Evolutionary conservation across 37 sponge, comb jelly and placozoan genomes (phyloP).

Genomic region (Cladorhizidae sp.): DNA sequence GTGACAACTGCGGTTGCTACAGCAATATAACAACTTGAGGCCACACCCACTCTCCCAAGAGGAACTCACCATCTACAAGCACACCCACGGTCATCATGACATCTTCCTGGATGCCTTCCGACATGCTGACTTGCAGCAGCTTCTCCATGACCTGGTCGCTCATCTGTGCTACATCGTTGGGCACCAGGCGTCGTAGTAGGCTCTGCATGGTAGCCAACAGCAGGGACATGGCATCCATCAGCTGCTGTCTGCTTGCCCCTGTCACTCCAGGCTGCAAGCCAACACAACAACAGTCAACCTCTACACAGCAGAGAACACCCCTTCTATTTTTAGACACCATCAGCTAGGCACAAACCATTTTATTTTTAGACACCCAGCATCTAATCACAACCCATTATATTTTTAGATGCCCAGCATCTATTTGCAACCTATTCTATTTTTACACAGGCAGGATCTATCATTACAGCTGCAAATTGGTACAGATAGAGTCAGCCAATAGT

Average conservation of each 20-base stretch:
- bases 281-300: neutral
- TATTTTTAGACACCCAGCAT: too few species aligned
- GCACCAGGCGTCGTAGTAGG: slow-evolving; percentile 79
- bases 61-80: slow-evolving; percentile 63
- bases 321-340: neutral
- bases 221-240: slow-evolving; percentile 86
- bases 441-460: too few species aligned
- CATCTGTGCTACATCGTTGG: slow-evolving; percentile 68
- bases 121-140: slow-evolving; percentile 50
- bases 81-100: slow-evolving; percentile 91
- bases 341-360: too few species aligned
- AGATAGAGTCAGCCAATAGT: too few species aligned
- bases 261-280: neutral
- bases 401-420: too few species aligned
- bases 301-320: neutral
- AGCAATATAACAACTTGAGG: too few species aligned
- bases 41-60: too few species aligned
- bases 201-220: slow-evolving; percentile 97
- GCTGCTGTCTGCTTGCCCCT: slow-evolving; percentile 64
- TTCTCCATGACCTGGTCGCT: slow-evolving; percentile 82
- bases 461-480: too few species aligned
- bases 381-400: too few species aligned
- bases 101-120: slow-evolving; percentile 94
- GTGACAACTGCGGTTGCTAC: too few species aligned
- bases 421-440: too few species aligned